These are phyloP conservation scores for Palloptera scutellata DNA, from an alignment of 2,888 invertebrate genomes.

Conservation along the genomic window DNA sequence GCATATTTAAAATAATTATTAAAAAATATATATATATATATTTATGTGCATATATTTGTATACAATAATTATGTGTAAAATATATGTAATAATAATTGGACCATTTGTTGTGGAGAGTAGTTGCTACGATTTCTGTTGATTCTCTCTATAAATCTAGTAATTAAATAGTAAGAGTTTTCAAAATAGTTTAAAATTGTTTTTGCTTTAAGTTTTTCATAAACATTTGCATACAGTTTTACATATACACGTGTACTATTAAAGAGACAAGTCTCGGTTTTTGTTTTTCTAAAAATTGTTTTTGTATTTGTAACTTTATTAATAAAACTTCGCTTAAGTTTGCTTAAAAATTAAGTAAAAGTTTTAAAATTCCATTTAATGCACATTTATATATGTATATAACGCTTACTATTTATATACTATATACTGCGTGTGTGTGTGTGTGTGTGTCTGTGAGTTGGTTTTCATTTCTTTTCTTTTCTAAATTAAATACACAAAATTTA, in stretches of 20 bases:
- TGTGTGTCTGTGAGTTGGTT: conserved; percentile 49
- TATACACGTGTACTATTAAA: conserved; percentile 9
- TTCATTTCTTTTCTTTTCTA: conserved; percentile 35
- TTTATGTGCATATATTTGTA: conserved; percentile 1
- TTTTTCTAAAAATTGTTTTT: conserved; percentile 19
- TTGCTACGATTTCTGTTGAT: too few species aligned
- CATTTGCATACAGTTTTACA: background rate
- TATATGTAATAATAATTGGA: conserved; percentile 37
- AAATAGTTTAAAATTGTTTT: conserved; percentile 12
- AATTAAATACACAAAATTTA: conserved; percentile 24
- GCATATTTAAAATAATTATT: conserved; percentile 2
- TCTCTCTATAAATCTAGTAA: conserved; percentile 14
- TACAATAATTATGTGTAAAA: conserved; percentile 23
- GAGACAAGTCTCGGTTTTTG: conserved; percentile 16
- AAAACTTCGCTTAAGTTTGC: too few species aligned
- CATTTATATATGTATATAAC: conserved; percentile 37
- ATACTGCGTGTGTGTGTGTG: conserved; percentile 34
- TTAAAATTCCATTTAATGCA: conserved; percentile 25
- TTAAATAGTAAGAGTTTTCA: conserved; percentile 2
- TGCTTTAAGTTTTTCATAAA: conserved; percentile 1
- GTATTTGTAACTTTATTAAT: conserved; percentile 16
- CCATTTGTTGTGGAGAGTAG: conserved; percentile 30
- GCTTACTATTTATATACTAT: conserved; percentile 33
- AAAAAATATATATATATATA: background rate
- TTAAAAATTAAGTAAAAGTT: too few species aligned